A percentile compares a stretch with the other conserved stretches of the same genome.
Evolutionary conservation across 2,797 vertebrate genomes (phyloP).

Genomic region (Hydrocynus forskahlii): DNA sequence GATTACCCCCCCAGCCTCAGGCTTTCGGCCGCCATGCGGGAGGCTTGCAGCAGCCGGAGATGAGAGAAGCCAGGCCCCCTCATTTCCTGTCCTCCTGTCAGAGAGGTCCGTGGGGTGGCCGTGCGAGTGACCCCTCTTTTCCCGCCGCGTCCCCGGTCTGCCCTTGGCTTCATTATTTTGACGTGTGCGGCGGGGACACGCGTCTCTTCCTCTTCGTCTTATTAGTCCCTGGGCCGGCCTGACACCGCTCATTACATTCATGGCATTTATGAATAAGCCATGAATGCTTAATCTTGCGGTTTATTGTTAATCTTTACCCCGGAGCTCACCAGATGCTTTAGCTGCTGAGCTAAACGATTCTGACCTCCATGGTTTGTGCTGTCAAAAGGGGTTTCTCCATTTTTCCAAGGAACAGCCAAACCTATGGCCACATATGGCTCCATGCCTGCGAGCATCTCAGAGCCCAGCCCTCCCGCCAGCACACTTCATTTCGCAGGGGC

Average conservation of each 20-base stretch:
- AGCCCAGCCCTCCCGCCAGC: not conserved
- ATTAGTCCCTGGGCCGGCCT: slow-evolving; percentile 5
- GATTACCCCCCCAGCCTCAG: too few species aligned
- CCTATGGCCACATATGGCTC: not conserved
- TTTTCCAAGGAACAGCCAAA: slow-evolving; percentile 22
- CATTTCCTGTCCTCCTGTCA: slow-evolving; percentile 71
- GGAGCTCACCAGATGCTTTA: slow-evolving; percentile 37
- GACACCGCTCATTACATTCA: not conserved
- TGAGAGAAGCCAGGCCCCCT: slow-evolving; percentile 42
- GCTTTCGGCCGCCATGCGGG: too few species aligned
- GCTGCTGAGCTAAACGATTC: slow-evolving; percentile 34
- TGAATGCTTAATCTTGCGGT: slow-evolving; percentile 51
- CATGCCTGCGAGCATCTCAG: not conserved
- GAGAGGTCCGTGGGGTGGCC: slow-evolving; percentile 66
- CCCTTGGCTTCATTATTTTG: slow-evolving; percentile 25
- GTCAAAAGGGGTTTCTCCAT: slow-evolving; percentile 38
- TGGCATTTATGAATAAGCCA: slow-evolving; percentile 48
- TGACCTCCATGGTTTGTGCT: slow-evolving; percentile 44
- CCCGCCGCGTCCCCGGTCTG: not conserved
- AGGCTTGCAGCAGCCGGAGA: too few species aligned
- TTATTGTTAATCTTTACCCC: slow-evolving; percentile 48
- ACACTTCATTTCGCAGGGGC: not conserved
- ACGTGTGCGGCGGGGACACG: not conserved
- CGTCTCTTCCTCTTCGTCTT: not conserved
- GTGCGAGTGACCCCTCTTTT: slow-evolving; percentile 20